Evolutionary conservation across 2,113 vertebrate genomes (phyloP), one percentile per base, ranked within the genome.

Genomic region (Cairina moschata): DNA sequence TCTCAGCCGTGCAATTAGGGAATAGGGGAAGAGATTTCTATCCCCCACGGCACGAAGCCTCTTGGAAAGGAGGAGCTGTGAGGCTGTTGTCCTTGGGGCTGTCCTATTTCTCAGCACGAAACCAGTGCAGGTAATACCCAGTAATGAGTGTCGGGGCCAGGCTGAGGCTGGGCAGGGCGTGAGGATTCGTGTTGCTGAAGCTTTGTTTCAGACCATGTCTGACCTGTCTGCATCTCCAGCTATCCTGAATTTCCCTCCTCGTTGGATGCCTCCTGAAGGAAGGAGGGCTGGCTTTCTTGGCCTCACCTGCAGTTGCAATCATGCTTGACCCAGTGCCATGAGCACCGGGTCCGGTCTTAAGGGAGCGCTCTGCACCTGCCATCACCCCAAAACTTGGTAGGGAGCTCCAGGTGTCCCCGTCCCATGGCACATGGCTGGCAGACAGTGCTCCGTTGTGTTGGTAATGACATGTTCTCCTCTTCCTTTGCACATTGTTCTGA

Each of bases 381-480:
- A 4, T 79, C 6, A 1, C 25, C 54, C 66, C 32, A 26, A 60
- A 0, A 44, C 58, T 86, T 91, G 32, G 75, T 55, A 17, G 63
- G 81, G 42, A 83, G 50, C 75, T 74, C 59, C 82, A 95, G 89
- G 42, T 83, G 82, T 94, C 52, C 63, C 56, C 9, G 15, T 89
- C 34, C 58, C 50, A 68, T 92, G 59, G 73, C 46, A 65, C 93
- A 77, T 95, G 90, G 73, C 93, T 65, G 48, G 6, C 63, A 72
- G 76, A 88, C 77, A 91, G 65, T 0, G 1, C 72, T 83, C 74
- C 1, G 0, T 26, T 86, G 72, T 75, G 38, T 88, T 83, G 0
- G 0, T 88, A 60, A 86, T 62, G 29, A n/a, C 46, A 63, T 90
- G 90, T 94, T 96, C 91, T 96, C 67, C 38, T 95, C 55, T 81